A percentile compares a stretch with the other conserved stretches of the same genome.
These are phyloP conservation scores for Discoglossus pictus DNA, from an alignment of 2,797 vertebrate genomes.

Conservation along the genomic window DNA sequence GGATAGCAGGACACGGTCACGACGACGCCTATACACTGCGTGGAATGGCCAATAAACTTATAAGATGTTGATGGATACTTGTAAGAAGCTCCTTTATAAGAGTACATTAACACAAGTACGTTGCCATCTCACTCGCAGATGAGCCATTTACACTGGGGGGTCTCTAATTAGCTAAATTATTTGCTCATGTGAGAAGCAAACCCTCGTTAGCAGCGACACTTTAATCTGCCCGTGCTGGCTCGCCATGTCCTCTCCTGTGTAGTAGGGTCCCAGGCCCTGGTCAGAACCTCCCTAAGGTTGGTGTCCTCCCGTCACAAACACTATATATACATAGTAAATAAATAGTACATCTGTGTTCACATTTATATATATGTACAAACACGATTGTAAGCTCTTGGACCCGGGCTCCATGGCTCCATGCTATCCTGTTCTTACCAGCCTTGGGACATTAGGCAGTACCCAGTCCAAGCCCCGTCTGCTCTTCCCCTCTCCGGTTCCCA, in stretches of 20 bases:
- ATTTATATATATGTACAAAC: no score
- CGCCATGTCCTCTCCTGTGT: neutral
- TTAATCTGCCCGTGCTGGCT: conserved; percentile 8
- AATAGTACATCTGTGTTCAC: no score
- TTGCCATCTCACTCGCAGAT: no score
- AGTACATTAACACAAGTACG: no score
- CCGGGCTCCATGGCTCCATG: neutral
- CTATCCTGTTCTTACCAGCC: neutral
- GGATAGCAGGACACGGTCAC: no score
- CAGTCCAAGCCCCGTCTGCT: conserved; percentile 64
- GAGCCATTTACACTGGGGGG: neutral
- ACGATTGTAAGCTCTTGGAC: conserved; percentile 4
- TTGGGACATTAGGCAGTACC: conserved; percentile 29
- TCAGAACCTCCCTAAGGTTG: no score
- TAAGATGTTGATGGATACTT: no score
- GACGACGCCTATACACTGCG: no score
- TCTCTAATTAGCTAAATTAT: conserved; percentile 24
- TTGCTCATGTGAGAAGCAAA: conserved; percentile 13
- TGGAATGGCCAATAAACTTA: no score
- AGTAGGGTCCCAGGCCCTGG: neutral
- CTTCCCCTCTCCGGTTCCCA: conserved; percentile 60
- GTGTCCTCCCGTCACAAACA: no score
- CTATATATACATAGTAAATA: no score
- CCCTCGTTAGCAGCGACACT: conserved; percentile 2
- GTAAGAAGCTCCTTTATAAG: no score